Percentiles rank a stretch among this genome's conserved stretches.
Conservation (phyloP, 2,888 invertebrate species). For the Pristionchus entomophagus region DNA sequence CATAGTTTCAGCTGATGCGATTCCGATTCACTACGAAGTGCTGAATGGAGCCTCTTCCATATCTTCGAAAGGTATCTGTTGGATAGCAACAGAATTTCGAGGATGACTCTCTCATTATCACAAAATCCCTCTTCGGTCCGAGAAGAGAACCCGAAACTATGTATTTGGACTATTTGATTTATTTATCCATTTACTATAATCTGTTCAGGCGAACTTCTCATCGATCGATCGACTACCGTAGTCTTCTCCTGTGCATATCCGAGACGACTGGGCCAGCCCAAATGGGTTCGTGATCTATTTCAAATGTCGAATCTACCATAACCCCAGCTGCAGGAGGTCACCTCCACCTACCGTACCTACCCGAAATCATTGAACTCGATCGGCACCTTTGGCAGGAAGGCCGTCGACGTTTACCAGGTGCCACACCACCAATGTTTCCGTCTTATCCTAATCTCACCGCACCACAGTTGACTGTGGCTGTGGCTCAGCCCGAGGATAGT, state of each 20-base stretch:
- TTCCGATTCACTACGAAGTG: slow-evolving; percentile 71
- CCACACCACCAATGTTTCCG: no score
- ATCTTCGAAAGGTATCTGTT: slow-evolving; percentile 59
- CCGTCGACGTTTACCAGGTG: slow-evolving; percentile 68
- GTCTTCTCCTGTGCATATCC: slow-evolving; percentile 70
- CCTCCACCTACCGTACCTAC: slow-evolving; percentile 73
- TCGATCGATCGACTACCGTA: slow-evolving; percentile 70
- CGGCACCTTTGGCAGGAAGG: slow-evolving; percentile 55
- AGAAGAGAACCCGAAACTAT: no score
- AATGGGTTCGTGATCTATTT: slow-evolving; percentile 59
- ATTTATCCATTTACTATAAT: no score
- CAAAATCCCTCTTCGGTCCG: no score
- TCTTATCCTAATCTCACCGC: not conserved
- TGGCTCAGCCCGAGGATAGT: slow-evolving; percentile 88
- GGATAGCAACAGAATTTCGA: no score
- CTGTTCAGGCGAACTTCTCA: slow-evolving; percentile 63
- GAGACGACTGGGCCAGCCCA: slow-evolving; percentile 58
- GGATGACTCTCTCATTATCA: no score
- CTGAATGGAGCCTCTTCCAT: slow-evolving; percentile 69
- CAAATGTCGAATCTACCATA: not conserved
- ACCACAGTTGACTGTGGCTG: slow-evolving; percentile 83
- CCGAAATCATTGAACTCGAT: slow-evolving; percentile 71
- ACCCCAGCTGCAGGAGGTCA: slow-evolving; percentile 66
- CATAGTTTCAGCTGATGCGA: slow-evolving; percentile 62
- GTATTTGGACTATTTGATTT: no score